Base-by-base conservation (phyloP, 2,888 invertebrate species). In the Prosopocoilus inquinatus region DNA sequence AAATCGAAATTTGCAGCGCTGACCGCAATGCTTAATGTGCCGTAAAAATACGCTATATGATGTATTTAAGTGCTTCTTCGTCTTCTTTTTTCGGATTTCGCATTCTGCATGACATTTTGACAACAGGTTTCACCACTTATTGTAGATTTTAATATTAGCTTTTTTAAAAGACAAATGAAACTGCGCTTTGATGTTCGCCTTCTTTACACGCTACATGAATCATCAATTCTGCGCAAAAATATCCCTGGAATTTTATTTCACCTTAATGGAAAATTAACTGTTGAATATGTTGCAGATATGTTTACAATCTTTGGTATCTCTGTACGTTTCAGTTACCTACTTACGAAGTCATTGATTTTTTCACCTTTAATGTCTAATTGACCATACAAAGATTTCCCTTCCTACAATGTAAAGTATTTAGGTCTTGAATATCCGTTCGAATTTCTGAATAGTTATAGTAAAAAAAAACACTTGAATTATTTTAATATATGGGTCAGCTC, bases 11-110 rank as follows among this genome's bases (percentile, higher is more conserved):
- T 64, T 64, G 63, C 63, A 53, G 62, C 53, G 54, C 59, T 43
- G 63, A 60, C 62, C 63, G 62, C 60, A 51, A 61, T 63, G 61
- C 57, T 61, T 65, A 65, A 65, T 64, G 65, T 64, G 62, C 62
- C 64, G 65, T 65, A 61, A 63, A 65, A 64, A 61, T 62, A 53
- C 60, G 38, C 52, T 52, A 47, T 60, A 61, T 61, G 61, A 61
- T 60, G 60, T 50, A 60, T 60, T 57, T 55, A 41, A 41, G 41
- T 9, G 41, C 12, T 12, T 41, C 12, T 13, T 16, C 41, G 16
- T 38, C 38, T 38, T 38, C 38, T 38, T 38, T 16, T 9, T 41
- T 9, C 12, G 41, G 52, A 41, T 51, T 48, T 50, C 53, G 16
- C 46, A 47, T 46, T 28, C 47, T 41, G 43, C 32, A 8, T 36